Evolutionary conservation across 2,113 vertebrate genomes (phyloP).

Genomic region (Ursus arctos): DNA sequence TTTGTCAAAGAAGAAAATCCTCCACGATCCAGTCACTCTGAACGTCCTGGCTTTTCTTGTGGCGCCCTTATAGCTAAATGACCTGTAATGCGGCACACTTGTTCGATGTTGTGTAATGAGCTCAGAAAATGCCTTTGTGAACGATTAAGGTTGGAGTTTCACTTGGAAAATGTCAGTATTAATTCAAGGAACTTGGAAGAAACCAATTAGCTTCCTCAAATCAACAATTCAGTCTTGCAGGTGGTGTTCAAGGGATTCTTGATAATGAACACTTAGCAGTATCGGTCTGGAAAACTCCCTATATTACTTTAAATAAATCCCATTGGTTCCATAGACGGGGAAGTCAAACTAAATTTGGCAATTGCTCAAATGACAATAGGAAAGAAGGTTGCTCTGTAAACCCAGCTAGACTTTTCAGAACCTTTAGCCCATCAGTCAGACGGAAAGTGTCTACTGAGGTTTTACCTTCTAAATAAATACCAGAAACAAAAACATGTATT

Average conservation of each 20-base stretch:
- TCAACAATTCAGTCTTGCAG: not conserved
- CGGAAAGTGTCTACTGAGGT: not conserved
- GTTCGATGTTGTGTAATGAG: not conserved
- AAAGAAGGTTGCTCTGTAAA: not conserved
- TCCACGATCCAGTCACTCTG: not conserved
- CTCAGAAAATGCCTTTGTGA: not conserved
- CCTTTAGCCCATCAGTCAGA: not conserved
- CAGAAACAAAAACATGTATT: fast-evolving
- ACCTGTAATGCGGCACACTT: not conserved
- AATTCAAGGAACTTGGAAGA: slow-evolving; percentile 49
- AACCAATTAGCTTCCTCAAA: slow-evolving; percentile 19
- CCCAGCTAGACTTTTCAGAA: not conserved
- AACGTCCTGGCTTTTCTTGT: not conserved
- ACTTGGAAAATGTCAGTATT: slow-evolving; percentile 8
- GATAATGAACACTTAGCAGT: slow-evolving; percentile 39
- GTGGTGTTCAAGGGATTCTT: not conserved
- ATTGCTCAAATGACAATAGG: not conserved
- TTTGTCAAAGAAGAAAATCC: not conserved
- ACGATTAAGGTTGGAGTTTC: not conserved
- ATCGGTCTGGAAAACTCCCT: slow-evolving; percentile 23
- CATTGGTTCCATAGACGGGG: not conserved
- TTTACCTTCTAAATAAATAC: not conserved
- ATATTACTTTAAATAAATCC: slow-evolving; percentile 20
- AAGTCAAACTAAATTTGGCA: slow-evolving; percentile 24
- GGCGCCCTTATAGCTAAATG: not conserved